A percentile compares a stretch with the other conserved stretches of the same genome.
These are phyloP conservation scores for Drosophila pseudoananassae DNA, from an alignment of 1,140 invertebrate genomes.

Conservation along the genomic window DNA sequence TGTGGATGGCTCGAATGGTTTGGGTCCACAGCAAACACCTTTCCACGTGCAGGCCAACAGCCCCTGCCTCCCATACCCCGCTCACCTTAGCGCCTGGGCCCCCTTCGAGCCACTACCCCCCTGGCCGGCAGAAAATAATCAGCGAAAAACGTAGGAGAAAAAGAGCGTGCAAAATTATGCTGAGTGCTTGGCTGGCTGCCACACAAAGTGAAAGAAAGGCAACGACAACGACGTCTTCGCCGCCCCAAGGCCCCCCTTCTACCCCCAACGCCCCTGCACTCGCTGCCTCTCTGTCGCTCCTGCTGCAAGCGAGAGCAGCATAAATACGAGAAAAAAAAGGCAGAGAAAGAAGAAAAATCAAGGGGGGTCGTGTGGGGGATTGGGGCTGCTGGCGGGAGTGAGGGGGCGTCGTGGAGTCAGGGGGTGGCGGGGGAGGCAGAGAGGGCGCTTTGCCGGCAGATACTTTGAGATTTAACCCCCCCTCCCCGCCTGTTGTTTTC, in stretches of 20 bases:
- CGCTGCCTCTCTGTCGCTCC: constrained; percentile 15
- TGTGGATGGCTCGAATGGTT: constrained; percentile 39
- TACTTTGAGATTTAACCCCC: constrained; percentile 68
- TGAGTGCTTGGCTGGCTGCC: constrained; percentile 79
- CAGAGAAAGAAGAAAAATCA: constrained; percentile 74
- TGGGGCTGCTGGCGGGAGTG: not conserved
- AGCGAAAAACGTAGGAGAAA: constrained; percentile 76
- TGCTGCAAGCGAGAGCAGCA: constrained; percentile 53
- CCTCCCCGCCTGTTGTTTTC: constrained; percentile 38
- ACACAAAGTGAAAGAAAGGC: constrained; percentile 77
- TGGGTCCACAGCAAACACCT: constrained; percentile 65
- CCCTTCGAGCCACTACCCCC: not conserved
- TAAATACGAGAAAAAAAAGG: constrained; percentile 61
- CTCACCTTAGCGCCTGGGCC: not conserved
- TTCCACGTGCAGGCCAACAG: constrained; percentile 64
- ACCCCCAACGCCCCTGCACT: not conserved
- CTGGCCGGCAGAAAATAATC: constrained; percentile 69
- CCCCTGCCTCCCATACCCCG: not conserved
- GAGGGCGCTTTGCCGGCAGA: constrained; percentile 57
- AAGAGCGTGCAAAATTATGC: constrained; percentile 81
- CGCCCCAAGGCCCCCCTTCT: not conserved
- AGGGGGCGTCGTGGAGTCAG: not conserved
- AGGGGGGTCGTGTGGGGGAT: constrained; percentile 36
- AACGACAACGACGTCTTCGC: constrained; percentile 46
- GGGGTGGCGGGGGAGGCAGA: constrained; percentile 2